phyloP scores from a whole-genome alignment of 2,797 vertebrate species.

The Crenuchus spilurus region DNA sequence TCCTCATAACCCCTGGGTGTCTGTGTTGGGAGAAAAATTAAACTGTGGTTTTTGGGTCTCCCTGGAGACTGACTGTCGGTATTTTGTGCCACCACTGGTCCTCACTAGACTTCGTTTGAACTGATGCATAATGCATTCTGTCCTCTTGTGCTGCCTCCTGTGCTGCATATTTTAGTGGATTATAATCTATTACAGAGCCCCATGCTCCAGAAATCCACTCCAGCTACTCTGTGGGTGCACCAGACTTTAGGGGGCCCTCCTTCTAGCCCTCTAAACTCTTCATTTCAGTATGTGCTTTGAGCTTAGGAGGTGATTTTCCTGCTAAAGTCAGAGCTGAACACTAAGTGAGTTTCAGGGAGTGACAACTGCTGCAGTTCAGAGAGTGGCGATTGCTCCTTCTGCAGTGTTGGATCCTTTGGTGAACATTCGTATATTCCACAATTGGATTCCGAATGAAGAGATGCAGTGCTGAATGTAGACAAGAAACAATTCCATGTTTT shows the following conservation, averaged over 20 bases:
- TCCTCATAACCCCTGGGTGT: not conserved
- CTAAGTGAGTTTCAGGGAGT: not conserved
- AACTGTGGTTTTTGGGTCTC: constrained; percentile 23
- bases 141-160: not conserved
- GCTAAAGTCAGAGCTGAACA: not conserved
- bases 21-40: not conserved
- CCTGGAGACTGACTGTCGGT: constrained; percentile 21
- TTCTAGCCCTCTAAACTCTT: constrained; percentile 16
- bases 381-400: constrained; percentile 5
- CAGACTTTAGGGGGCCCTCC: not conserved
- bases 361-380: not conserved
- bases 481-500: no score
- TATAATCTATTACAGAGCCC: constrained; percentile 32
- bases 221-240: constrained; percentile 2
- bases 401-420: not conserved
- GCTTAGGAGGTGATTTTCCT: not conserved
- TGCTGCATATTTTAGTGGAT: constrained; percentile 24
- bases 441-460: no score
- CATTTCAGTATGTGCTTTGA: constrained; percentile 5
- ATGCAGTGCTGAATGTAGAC: no score
- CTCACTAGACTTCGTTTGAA: not conserved
- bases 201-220: constrained; percentile 9
- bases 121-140: constrained; percentile 39
- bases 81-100: constrained; percentile 9
- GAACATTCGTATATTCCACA: no score